These are phyloP conservation scores for Lydus trimaculatus DNA, from an alignment of 2,888 invertebrate genomes.

Conservation along the genomic window DNA sequence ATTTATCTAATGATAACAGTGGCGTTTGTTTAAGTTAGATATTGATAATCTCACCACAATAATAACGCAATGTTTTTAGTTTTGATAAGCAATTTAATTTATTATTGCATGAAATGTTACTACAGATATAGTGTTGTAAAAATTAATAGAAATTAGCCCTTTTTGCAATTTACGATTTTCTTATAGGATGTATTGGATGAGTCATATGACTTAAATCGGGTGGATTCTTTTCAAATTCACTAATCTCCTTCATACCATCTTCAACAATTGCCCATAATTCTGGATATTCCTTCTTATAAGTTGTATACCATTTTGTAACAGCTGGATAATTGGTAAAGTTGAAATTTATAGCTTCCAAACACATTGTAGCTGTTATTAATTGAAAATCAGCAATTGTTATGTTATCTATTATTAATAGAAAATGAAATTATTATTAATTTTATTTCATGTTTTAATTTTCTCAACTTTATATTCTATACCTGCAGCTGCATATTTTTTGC, in stretches of 20 bases:
- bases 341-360: constrained; percentile 74
- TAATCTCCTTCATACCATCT: constrained; percentile 73
- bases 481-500: constrained; percentile 71
- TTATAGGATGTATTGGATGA: constrained; percentile 77
- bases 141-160: not conserved
- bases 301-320: constrained; percentile 72
- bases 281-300: constrained; percentile 72
- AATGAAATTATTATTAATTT: not conserved
- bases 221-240: constrained; percentile 72
- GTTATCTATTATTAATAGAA: constrained; percentile 59
- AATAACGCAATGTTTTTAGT: constrained; percentile 19
- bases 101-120: constrained; percentile 10
- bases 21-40: constrained; percentile 25
- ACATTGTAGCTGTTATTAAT: constrained; percentile 74
- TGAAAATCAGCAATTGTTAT: constrained; percentile 81
- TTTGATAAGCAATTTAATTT: constrained; percentile 14
- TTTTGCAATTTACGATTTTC: constrained; percentile 56
- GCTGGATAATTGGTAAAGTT: constrained; percentile 68
- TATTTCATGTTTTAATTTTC: not conserved
- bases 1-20: constrained; percentile 25
- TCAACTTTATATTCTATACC: constrained; percentile 47
- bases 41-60: constrained; percentile 25
- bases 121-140: no score
- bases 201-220: constrained; percentile 74
- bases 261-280: constrained; percentile 75